phyloP scores from a whole-genome alignment of 2,888 invertebrate genomes.

The Mactromeris polynyma region DNA sequence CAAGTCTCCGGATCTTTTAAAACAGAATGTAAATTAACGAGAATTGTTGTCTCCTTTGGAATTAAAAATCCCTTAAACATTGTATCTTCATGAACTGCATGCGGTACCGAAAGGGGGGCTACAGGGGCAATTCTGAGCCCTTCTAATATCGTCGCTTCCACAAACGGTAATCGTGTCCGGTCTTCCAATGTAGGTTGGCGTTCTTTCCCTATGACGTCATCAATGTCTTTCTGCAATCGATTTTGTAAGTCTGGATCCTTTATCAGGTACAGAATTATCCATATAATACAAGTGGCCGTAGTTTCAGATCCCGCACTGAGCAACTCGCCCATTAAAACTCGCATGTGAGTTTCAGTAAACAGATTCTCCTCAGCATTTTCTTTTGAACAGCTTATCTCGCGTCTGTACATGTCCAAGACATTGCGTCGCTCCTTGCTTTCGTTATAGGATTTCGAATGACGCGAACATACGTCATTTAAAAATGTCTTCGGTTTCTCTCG shows the following conservation, averaged over 20 bases:
- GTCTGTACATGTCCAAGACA: constrained; percentile 56
- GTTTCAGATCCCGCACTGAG: constrained; percentile 70
- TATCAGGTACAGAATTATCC: constrained; percentile 67
- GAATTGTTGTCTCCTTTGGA: constrained; percentile 60
- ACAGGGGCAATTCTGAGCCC: constrained; percentile 55
- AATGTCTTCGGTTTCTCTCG: constrained; percentile 57
- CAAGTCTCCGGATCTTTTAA: constrained; percentile 54
- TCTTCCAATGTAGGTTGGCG: constrained; percentile 44
- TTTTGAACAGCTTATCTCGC: constrained; percentile 32
- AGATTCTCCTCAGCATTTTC: constrained; percentile 22
- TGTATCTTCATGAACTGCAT: constrained; percentile 55
- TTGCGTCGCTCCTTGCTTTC: constrained; percentile 39
- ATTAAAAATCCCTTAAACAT: constrained; percentile 50
- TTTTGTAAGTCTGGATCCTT: constrained; percentile 62
- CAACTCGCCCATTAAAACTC: constrained; percentile 64
- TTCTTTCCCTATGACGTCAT: constrained; percentile 46
- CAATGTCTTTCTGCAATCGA: constrained; percentile 57
- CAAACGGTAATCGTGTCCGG: constrained; percentile 45
- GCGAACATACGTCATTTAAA: constrained; percentile 39
- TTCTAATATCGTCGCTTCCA: constrained; percentile 64
- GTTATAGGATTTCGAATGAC: constrained; percentile 41
- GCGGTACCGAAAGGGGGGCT: constrained; percentile 62
- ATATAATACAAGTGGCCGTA: constrained; percentile 61
- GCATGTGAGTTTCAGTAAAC: constrained; percentile 51
- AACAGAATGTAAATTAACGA: constrained; percentile 58